Conservation (phyloP, 2,113 vertebrate species). For the Hepsetus odoe region DNA sequence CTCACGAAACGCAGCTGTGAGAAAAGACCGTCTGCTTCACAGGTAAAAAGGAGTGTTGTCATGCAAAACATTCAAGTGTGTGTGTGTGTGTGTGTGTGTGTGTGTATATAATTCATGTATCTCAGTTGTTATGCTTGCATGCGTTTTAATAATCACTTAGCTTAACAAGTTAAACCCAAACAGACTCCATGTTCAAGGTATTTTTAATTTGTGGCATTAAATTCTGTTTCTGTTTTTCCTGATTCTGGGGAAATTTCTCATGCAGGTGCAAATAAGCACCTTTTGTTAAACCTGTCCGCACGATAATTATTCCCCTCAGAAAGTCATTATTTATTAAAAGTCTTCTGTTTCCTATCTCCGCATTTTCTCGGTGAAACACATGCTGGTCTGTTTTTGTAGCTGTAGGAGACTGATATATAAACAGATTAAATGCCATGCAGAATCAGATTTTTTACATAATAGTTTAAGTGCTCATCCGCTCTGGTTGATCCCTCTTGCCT, state of each 20-base stretch:
- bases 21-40: constrained; percentile 85
- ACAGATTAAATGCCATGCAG: constrained; percentile 5
- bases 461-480: neutral
- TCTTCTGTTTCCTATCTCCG: neutral
- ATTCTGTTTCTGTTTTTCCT: constrained; percentile 16
- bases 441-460: neutral
- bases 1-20: constrained; percentile 88
- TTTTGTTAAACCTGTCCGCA: constrained; percentile 32
- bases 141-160: neutral
- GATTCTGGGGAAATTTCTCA: constrained; percentile 26
- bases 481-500: too few relatives aligned
- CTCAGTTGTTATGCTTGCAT: too few relatives aligned
- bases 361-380: constrained; percentile 16
- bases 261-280: constrained; percentile 42
- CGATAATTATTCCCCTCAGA: constrained; percentile 34
- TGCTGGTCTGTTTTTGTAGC: neutral
- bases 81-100: too few relatives aligned
- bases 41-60: constrained; percentile 74
- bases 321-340: constrained; percentile 34
- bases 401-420: neutral
- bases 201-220: constrained; percentile 5
- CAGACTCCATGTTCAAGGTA: neutral
- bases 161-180: neutral
- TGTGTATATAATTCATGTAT: too few relatives aligned
- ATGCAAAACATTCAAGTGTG: neutral